Percentiles rank a stretch among this genome's conserved stretches.
phyloP scores from a whole-genome alignment of 64 coral and sea anemone species.

The Pachyseris speciosa region DNA sequence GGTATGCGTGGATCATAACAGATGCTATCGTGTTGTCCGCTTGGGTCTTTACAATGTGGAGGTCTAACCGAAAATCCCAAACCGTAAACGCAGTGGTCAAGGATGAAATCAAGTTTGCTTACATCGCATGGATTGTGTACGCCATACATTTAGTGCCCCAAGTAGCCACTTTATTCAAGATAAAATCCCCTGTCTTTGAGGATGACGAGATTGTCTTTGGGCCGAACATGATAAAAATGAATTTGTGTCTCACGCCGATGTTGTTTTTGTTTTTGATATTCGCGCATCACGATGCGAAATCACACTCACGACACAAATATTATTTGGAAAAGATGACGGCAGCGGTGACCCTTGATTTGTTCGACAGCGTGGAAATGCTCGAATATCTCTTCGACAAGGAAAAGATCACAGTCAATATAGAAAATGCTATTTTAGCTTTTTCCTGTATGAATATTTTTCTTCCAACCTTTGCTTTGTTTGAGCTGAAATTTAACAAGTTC shows the following conservation, averaged over 20 bases:
- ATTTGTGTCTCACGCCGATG: conserved; percentile 85
- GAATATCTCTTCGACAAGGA: conserved; percentile 87
- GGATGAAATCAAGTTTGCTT: conserved; percentile 82
- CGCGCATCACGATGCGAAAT: conserved; percentile 87
- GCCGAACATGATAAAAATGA: conserved; percentile 89
- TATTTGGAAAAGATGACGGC: conserved; percentile 89
- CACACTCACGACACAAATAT: conserved; percentile 67
- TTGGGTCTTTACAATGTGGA: conserved; percentile 79
- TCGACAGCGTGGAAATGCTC: conserved; percentile 96
- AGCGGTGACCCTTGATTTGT: conserved; percentile 91
- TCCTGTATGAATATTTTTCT: conserved; percentile 93
- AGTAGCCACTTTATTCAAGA: conserved; percentile 77
- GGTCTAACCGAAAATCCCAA: conserved; percentile 56
- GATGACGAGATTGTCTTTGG: conserved; percentile 76
- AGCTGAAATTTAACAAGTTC: conserved; percentile 95
- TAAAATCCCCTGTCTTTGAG: conserved; percentile 46
- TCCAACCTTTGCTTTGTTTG: conserved; percentile 86
- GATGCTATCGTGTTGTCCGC: conserved; percentile 60
- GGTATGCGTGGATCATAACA: conserved; percentile 67
- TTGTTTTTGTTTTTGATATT: conserved; percentile 89
- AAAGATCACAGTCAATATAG: background rate
- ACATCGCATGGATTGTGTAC: conserved; percentile 90
- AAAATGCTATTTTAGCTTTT: conserved; percentile 76
- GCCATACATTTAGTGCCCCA: conserved; percentile 88
- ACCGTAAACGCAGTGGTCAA: background rate